Conservation (phyloP, 2,888 invertebrate genomes). For the Troides helena region DNA sequence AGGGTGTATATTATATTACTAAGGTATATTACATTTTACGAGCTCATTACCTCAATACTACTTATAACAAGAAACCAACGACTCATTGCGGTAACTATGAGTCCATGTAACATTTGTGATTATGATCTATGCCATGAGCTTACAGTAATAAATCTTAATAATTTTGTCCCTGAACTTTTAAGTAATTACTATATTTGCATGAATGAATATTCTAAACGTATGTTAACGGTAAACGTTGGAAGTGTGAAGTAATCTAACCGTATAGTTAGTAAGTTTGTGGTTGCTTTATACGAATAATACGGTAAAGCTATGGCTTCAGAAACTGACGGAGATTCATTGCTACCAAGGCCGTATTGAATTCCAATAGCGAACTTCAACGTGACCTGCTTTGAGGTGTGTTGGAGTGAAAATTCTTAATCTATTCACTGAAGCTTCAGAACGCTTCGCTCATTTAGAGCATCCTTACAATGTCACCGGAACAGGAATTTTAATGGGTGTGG, state of each 20-base stretch:
- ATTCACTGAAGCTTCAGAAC: slow-evolving; percentile 18
- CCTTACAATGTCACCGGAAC: slow-evolving; percentile 1
- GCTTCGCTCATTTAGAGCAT: slow-evolving; percentile 11
- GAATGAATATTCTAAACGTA: background rate
- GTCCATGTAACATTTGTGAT: background rate
- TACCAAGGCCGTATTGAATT: slow-evolving; percentile 19
- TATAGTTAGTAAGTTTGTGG: background rate
- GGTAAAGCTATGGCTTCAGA: slow-evolving; percentile 4
- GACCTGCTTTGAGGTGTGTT: slow-evolving; percentile 27
- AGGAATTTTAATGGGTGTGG: slow-evolving; percentile 6
- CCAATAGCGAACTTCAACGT: slow-evolving; percentile 13
- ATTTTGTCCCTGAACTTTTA: no score
- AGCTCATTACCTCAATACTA: slow-evolving; percentile 10
- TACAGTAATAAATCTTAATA: no score
- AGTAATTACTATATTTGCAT: background rate
- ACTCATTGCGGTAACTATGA: background rate
- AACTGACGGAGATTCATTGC: slow-evolving; percentile 19
- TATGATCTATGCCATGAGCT: no score
- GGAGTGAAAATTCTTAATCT: slow-evolving; percentile 27
- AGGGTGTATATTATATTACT: slow-evolving; percentile 2
- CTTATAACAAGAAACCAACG: background rate
- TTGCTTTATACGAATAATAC: slow-evolving; percentile 4
- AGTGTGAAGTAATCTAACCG: background rate
- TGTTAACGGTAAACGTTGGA: background rate
- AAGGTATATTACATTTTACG: slow-evolving; percentile 9